phyloP scores from a whole-genome alignment of 1,140 invertebrate genomes.

The Neelides sp. region DNA sequence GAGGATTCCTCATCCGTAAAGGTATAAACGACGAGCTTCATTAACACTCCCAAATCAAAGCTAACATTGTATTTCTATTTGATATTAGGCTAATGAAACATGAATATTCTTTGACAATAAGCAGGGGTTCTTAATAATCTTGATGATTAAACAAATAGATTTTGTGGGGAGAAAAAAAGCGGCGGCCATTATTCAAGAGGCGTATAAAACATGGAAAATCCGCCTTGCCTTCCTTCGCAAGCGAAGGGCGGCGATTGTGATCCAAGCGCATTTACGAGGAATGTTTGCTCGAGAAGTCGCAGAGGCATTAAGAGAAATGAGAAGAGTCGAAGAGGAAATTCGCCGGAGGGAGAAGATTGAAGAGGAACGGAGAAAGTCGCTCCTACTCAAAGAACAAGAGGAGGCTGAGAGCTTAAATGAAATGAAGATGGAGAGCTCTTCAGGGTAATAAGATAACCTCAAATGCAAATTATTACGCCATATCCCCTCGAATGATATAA shows the following conservation, averaged over 20 bases:
- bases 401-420: constrained; percentile 8
- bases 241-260: constrained; percentile 70
- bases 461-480: not conserved
- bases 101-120: not conserved
- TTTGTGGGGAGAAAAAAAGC: constrained; percentile 56
- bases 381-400: not conserved
- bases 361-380: constrained; percentile 46
- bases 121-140: not conserved
- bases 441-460: not conserved
- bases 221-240: constrained; percentile 67
- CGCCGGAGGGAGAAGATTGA: constrained; percentile 59
- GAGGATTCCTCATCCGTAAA: constrained; percentile 47
- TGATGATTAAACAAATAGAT: constrained; percentile 38
- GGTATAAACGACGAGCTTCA: too few relatives aligned
- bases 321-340: constrained; percentile 83
- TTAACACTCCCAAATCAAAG: too few relatives aligned
- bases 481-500: too few relatives aligned
- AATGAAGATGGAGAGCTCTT: constrained; percentile 8
- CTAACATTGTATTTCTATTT: too few relatives aligned
- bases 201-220: constrained; percentile 72
- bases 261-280: constrained; percentile 77
- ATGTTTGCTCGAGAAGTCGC: constrained; percentile 81
- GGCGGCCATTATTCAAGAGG: constrained; percentile 65
- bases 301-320: constrained; percentile 70
- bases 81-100: not conserved